Evolutionary conservation across 2,888 invertebrate genomes (phyloP).

Genomic region (Bellardia pandia): DNA sequence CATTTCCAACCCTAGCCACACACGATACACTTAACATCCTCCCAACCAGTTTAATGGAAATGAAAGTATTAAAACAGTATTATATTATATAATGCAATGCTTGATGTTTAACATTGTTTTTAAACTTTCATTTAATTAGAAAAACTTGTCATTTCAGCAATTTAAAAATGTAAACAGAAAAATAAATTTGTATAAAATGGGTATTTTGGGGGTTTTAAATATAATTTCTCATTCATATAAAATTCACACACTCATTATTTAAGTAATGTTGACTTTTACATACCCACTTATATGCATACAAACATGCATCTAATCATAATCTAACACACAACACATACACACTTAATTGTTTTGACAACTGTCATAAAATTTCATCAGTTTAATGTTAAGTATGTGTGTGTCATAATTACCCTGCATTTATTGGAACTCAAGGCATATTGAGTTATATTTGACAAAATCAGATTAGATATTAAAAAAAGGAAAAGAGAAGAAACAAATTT

Average conservation of each 20-base stretch:
- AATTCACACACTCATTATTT: not conserved
- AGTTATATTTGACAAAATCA: no score
- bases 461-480: no score
- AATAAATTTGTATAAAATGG: constrained; percentile 21
- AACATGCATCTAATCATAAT: no score
- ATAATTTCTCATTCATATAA: not conserved
- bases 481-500: no score
- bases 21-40: not conserved
- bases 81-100: constrained; percentile 11
- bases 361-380: constrained; percentile 63
- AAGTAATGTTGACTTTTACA: constrained; percentile 3
- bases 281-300: not conserved
- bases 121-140: constrained; percentile 63
- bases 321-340: not conserved
- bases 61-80: constrained; percentile 50
- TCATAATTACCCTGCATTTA: not conserved
- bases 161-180: constrained; percentile 42
- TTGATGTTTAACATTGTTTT: constrained; percentile 64
- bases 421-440: no score
- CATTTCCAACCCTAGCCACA: not conserved
- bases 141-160: constrained; percentile 64
- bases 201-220: constrained; percentile 32
- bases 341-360: constrained; percentile 60
- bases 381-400: constrained; percentile 7
- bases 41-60: constrained; percentile 16